phyloP scores from a whole-genome alignment of 1,140 invertebrate genomes.

The Cyrtorhinus lividipennis region DNA sequence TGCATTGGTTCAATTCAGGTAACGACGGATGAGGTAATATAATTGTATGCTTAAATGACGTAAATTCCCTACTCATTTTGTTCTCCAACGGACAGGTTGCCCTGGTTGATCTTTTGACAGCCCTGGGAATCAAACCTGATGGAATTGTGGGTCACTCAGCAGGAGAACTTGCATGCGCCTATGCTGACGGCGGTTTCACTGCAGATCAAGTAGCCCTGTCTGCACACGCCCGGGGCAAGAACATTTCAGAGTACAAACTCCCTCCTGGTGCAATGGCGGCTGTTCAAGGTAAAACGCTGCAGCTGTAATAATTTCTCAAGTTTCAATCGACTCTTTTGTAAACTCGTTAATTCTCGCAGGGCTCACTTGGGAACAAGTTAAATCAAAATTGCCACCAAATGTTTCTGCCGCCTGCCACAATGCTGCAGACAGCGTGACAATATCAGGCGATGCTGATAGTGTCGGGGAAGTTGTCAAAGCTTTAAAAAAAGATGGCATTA shows the following conservation, averaged over 20 bases:
- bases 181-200: conserved; percentile 73
- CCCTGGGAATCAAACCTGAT: conserved; percentile 58
- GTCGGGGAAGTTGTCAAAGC: conserved; percentile 53
- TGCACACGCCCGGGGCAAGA: conserved; percentile 46
- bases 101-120: conserved; percentile 57
- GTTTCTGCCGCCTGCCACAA: conserved; percentile 81
- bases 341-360: conserved; percentile 26
- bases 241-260: conserved; percentile 37
- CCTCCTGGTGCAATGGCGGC: conserved; percentile 38
- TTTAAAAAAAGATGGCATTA: conserved; percentile 55
- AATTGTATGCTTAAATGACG: neutral
- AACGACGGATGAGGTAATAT: conserved; percentile 15
- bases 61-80: too few relatives aligned
- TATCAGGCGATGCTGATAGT: conserved; percentile 63
- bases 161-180: conserved; percentile 75
- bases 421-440: conserved; percentile 62
- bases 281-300: conserved; percentile 31
- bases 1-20: conserved; percentile 87
- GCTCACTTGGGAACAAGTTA: conserved; percentile 33
- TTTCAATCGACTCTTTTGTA: too few relatives aligned
- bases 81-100: conserved; percentile 44
- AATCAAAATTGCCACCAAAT: conserved; percentile 41
- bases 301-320: too few relatives aligned
- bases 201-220: conserved; percentile 67
- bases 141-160: conserved; percentile 81